Base-by-base conservation (phyloP, 2,113 vertebrate species). In the Oreotrochilus melanogaster region DNA sequence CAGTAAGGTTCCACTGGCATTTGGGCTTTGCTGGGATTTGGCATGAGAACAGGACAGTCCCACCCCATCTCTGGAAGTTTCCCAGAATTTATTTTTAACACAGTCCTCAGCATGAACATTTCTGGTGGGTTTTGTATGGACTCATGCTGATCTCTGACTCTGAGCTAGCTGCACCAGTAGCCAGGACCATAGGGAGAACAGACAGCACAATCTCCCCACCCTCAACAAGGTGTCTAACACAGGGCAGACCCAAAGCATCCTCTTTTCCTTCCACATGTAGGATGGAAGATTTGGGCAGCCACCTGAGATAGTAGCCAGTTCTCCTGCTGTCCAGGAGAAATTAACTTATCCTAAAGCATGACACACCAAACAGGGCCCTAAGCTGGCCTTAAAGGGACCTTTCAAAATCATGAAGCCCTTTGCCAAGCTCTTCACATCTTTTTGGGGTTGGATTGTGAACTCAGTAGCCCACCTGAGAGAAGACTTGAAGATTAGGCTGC, bases 1-100 rank as follows among this genome's bases (percentile, higher is more conserved):
- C 60, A 58, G 66, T 30, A 66, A 90, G 42, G 21, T 18, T 92
- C 64, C 57, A 60, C 69, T 88, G 75, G 80, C 69, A 37, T 92
- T 80, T 83, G 78, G 67, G 56, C 64, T 86, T 56, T 86, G 51
- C 72, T 90, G 47, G 54, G 56, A 93, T 76, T 56, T 94, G 86
- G 71, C 82, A 86, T 1, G 6, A 62, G 37, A 92, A 79, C 35
- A 76, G 39, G 54, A 69, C 43, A n/a, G 50, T 70, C 72, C 39
- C 80, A 93, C 11, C 14, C 57, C 30, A 67, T 45, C 39, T 71
- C 76, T 75, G 76, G 73, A 85, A 84, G 75, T 80, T 87, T 57
- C 79, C 65, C 73, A 91, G 69, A 42, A 67, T 60, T 92, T 91
- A 95, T 92, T 95, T 96, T 94, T 93, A 94, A 51, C 71, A 24